Evolutionary conservation across 2,113 vertebrate species (phyloP), one percentile per base, ranked within the genome.

Genomic region (Morone saxatilis): DNA sequence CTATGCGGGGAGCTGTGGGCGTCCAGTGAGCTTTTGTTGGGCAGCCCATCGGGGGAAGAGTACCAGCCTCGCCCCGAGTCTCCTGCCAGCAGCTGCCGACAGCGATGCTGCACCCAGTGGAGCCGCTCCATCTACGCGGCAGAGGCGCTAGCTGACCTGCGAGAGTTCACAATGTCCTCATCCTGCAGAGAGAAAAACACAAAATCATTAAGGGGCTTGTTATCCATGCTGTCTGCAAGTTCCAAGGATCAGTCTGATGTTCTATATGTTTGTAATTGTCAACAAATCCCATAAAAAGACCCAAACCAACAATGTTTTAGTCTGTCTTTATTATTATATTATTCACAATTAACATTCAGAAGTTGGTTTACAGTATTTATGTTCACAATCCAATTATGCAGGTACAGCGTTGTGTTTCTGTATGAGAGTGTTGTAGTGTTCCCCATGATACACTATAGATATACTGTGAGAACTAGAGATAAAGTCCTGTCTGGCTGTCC

Each of bases 51-150:
- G 0, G 92, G 36, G 20, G 87, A 1, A 12, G 93, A 89, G 89
- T 94, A 92, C 89, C 91, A 90, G 7, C 89, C 90, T 10, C 71
- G 89, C 38, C 85, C 71, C 0, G 78, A 56, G 13, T 94, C 87
- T 5, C 88, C 1, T 1, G 88, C 66, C 3, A 94, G 25, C 79
- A 97, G 88, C 36, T 65, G 92, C 67, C 86, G 94, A 93, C 96
- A 97, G 75, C 81, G 92, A 56, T 93, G 94, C 16, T 91, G 92
- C 54, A 95, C 91, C 97, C 96, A 97, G 43, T 86, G 95, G 68
- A 96, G 53, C 25, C 90, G 88, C 89, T 96, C 95, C 96, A 97
- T 96, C 92, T 51, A 94, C 89, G 6, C 59, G 48, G 67, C 53
- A 19, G 22, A 5, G 43, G 38, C 20, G 16, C 9, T 8, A 1